These are phyloP conservation scores for Tridacna gigas DNA, from an alignment of 2,888 invertebrate species.

Conservation along the genomic window DNA sequence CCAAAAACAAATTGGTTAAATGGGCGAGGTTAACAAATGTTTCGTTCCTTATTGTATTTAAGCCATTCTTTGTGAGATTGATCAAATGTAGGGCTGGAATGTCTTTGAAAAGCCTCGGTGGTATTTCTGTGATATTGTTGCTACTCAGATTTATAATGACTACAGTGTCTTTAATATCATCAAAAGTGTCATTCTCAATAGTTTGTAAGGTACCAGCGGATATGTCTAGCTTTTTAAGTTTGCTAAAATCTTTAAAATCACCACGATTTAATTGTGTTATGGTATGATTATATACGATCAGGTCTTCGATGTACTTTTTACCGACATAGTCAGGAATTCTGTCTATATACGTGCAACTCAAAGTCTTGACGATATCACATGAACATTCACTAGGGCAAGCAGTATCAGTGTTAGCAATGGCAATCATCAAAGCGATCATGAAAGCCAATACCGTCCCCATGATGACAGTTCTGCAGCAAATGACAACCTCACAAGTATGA, in stretches of 20 bases:
- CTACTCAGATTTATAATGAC: conserved; percentile 12
- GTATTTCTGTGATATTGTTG: conserved; percentile 30
- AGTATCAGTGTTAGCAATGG: not conserved
- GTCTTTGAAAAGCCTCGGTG: conserved; percentile 34
- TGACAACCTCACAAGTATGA: not conserved
- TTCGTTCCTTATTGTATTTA: conserved; percentile 18
- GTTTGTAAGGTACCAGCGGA: conserved; percentile 12
- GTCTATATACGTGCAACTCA: not conserved
- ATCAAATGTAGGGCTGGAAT: conserved; percentile 29
- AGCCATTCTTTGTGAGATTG: conserved; percentile 25
- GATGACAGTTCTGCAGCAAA: not conserved
- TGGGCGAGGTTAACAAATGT: conserved; percentile 40
- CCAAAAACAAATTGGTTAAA: conserved; percentile 31
- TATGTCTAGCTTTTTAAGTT: conserved; percentile 25
- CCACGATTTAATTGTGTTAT: not conserved
- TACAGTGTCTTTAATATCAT: conserved; percentile 42
- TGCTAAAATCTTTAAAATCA: not conserved
- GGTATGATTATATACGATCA: not conserved
- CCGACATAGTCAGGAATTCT: conserved; percentile 4
- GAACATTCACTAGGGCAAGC: conserved; percentile 7
- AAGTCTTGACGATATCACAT: not conserved
- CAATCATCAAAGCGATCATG: not conserved
- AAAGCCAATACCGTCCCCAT: not conserved
- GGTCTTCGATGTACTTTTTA: not conserved
- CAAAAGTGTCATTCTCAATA: conserved; percentile 41